phyloP scores from a whole-genome alignment of 2,113 vertebrate species.

The Bubo blakistoni region DNA sequence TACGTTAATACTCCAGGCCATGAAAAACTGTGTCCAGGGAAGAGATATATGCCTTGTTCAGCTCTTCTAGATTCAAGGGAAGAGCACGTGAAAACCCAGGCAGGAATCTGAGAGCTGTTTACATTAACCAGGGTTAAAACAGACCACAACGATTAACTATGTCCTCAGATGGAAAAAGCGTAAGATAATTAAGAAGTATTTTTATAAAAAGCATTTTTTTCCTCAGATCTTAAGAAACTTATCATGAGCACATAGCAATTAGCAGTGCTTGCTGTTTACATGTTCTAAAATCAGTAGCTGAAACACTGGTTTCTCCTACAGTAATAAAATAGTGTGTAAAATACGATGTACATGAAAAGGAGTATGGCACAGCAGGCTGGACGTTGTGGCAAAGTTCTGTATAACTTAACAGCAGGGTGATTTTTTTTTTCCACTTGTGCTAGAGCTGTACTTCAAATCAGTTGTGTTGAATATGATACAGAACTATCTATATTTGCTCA shows the following conservation, averaged over 20 bases:
- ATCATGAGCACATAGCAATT: neutral
- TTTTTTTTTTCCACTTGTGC: neutral
- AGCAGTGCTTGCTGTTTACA: neutral
- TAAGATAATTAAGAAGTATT: neutral
- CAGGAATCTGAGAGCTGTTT: neutral
- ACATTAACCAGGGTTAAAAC: neutral
- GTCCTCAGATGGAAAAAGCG: neutral
- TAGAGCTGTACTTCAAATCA: neutral
- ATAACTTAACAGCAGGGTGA: neutral
- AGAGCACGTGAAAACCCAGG: neutral
- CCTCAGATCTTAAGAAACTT: neutral
- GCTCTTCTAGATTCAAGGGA: neutral
- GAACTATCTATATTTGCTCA: neutral
- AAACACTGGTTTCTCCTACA: neutral
- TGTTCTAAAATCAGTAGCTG: neutral
- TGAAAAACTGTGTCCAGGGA: neutral
- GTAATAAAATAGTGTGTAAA: neutral
- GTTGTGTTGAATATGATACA: neutral
- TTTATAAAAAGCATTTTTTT: neutral
- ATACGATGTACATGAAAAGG: neutral
- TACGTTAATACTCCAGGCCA: neutral
- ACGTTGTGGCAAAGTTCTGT: neutral
- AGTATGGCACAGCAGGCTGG: neutral
- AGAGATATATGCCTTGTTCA: neutral
- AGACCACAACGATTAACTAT: neutral